Evolutionary conservation across 2,888 invertebrate genomes (phyloP).

Genomic region (Eupeodes luniger): DNA sequence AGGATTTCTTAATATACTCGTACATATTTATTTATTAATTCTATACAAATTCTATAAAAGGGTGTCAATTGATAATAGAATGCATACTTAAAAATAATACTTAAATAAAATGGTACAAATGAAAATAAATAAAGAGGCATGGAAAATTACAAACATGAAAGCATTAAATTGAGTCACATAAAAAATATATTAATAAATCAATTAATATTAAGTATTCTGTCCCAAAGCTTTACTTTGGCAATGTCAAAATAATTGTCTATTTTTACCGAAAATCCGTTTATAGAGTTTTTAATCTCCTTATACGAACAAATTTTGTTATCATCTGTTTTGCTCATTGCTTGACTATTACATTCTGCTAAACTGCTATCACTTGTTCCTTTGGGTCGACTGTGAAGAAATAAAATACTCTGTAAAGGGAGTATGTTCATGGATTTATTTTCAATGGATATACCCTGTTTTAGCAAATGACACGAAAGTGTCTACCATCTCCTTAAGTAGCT

Average conservation of each 20-base stretch:
- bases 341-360: slow-evolving; percentile 58
- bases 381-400: slow-evolving; percentile 77
- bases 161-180: slow-evolving; percentile 3
- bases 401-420: background rate
- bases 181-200: slow-evolving; percentile 15
- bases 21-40: background rate
- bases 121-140: slow-evolving; percentile 31
- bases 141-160: slow-evolving; percentile 22
- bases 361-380: slow-evolving; percentile 55
- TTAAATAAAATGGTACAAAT: slow-evolving; percentile 26
- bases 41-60: slow-evolving; percentile 1
- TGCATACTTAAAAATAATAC: background rate
- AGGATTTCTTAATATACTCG: too few relatives aligned
- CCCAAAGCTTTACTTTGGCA: slow-evolving; percentile 80
- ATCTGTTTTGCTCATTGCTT: slow-evolving; percentile 70
- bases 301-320: slow-evolving; percentile 81
- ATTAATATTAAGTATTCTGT: slow-evolving; percentile 59
- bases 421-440: background rate
- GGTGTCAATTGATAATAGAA: background rate
- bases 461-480: slow-evolving; percentile 85
- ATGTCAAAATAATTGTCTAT: slow-evolving; percentile 78
- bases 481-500: slow-evolving; percentile 82
- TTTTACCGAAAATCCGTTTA: slow-evolving; percentile 74
- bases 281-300: slow-evolving; percentile 79
- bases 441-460: slow-evolving; percentile 83